Evolutionary conservation across 2,888 invertebrate genomes (phyloP).

Genomic region (Quadriops clusia): DNA sequence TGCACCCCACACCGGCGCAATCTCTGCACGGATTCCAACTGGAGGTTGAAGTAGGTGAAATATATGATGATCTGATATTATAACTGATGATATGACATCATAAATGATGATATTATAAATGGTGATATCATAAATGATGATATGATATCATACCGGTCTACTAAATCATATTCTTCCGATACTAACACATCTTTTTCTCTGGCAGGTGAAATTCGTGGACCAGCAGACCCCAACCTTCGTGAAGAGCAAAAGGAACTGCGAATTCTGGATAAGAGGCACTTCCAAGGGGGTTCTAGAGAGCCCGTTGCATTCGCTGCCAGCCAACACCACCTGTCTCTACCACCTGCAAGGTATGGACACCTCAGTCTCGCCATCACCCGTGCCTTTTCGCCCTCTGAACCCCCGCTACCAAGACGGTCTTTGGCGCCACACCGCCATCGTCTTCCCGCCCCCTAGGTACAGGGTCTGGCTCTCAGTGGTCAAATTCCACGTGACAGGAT

Average conservation of each 20-base stretch:
- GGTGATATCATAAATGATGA: no score
- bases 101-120: no score
- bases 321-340: slow-evolving; percentile 81
- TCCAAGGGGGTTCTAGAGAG: slow-evolving; percentile 71
- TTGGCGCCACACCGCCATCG: slow-evolving; percentile 42
- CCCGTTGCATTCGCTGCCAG: slow-evolving; percentile 73
- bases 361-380: slow-evolving; percentile 36
- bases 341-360: slow-evolving; percentile 62
- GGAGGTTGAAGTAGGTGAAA: slow-evolving; percentile 55
- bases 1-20: slow-evolving; percentile 65
- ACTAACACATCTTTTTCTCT: not conserved
- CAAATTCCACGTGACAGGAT: slow-evolving; percentile 68
- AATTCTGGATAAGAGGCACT: slow-evolving; percentile 75
- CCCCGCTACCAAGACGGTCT: slow-evolving; percentile 37
- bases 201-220: slow-evolving; percentile 64
- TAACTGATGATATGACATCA: no score
- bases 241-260: slow-evolving; percentile 74
- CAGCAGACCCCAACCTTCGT: slow-evolving; percentile 71
- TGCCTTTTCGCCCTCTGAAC: slow-evolving; percentile 46
- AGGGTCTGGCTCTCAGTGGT: slow-evolving; percentile 77
- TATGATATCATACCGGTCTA: no score
- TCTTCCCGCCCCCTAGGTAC: slow-evolving; percentile 52
- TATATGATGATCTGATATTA: no score
- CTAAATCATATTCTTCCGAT: no score
- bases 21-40: slow-evolving; percentile 81